Evolutionary conservation across 2,888 invertebrate genomes (phyloP).

Genomic region (Lamellibrachia columna): DNA sequence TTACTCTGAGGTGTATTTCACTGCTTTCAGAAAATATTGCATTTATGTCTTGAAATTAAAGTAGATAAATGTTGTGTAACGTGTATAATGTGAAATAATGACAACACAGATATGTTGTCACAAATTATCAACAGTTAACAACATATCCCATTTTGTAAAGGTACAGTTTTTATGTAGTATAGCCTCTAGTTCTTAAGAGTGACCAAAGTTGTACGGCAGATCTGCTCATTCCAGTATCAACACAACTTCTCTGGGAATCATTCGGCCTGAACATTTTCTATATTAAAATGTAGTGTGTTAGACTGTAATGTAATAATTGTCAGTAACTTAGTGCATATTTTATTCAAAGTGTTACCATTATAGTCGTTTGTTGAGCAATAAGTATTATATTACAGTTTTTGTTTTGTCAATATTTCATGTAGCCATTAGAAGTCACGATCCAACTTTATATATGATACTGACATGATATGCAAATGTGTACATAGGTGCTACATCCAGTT

Average conservation of each 20-base stretch:
- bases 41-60: not conserved
- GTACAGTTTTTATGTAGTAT: not conserved
- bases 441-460: not conserved
- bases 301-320: not conserved
- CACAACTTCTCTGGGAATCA: not conserved
- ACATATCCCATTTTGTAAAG: not conserved
- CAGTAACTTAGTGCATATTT: no score
- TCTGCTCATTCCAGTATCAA: not conserved
- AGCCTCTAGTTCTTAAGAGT: not conserved
- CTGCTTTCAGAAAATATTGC: not conserved
- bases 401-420: no score
- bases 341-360: no score
- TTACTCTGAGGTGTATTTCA: not conserved
- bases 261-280: not conserved
- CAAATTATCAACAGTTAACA: not conserved
- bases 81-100: not conserved
- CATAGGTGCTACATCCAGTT: not conserved
- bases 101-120: not conserved
- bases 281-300: not conserved
- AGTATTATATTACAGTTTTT: no score
- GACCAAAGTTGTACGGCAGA: not conserved
- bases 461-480: not conserved
- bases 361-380: no score
- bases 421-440: not conserved
- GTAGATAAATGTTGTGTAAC: not conserved